Evolutionary conservation across 2,113 vertebrate species (phyloP).

Genomic region (Lutjanus erythropterus): DNA sequence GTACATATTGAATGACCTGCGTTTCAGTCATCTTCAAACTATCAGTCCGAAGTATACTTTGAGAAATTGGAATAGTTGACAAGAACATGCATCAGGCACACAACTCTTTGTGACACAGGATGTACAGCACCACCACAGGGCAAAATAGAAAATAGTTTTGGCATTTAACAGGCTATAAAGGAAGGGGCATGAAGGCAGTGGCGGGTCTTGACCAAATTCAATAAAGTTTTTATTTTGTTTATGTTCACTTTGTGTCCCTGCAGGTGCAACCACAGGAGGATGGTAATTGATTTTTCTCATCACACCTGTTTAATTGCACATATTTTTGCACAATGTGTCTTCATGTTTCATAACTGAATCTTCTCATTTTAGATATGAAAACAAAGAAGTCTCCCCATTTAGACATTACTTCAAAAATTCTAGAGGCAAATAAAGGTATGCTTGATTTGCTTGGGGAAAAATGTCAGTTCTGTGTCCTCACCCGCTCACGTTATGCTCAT

Average conservation of each 20-base stretch:
- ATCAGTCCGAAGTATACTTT: no score
- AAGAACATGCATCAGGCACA: no score
- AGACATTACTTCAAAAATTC: conserved; percentile 48
- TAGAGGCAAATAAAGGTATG: conserved; percentile 51
- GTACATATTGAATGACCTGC: no score
- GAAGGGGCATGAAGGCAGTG: no score
- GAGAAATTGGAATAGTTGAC: no score
- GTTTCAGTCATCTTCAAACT: no score
- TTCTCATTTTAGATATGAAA: background rate
- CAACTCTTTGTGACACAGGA: no score
- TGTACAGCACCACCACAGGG: no score
- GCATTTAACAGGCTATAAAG: no score
- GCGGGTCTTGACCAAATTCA: no score
- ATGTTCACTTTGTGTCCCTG: conserved; percentile 8
- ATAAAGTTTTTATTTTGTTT: no score
- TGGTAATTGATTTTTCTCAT: conserved; percentile 4
- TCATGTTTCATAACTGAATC: background rate
- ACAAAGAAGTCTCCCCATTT: background rate
- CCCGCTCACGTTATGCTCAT: background rate
- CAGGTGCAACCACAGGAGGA: background rate
- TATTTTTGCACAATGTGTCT: background rate
- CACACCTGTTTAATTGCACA: background rate
- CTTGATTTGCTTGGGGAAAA: background rate
- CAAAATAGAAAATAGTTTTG: no score
- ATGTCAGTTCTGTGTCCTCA: background rate